phyloP scores from a whole-genome alignment of 2,113 vertebrate species.

The Neolamprologus modestus region DNA sequence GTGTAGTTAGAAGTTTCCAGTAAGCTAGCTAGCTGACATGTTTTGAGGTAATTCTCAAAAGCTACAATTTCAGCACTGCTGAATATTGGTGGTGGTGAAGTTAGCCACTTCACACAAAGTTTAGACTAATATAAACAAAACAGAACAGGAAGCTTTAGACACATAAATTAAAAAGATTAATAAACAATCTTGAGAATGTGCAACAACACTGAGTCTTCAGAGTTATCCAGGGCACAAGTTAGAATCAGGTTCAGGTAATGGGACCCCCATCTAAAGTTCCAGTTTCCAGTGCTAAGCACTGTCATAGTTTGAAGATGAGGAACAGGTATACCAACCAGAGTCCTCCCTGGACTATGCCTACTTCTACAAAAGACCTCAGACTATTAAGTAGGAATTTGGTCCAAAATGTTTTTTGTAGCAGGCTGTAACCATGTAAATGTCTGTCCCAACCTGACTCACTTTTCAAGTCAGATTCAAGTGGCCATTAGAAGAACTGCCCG shows the following conservation, averaged over 20 bases:
- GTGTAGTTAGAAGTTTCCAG: neutral
- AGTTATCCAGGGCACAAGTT: neutral
- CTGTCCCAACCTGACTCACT: neutral
- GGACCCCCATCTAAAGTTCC: neutral
- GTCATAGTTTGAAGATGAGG: neutral
- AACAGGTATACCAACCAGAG: neutral
- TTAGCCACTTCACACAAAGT: neutral
- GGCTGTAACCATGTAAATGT: neutral
- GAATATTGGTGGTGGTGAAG: neutral
- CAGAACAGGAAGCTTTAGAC: neutral
- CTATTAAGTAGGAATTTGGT: neutral
- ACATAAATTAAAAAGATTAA: neutral
- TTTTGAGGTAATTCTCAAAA: neutral
- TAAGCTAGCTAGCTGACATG: neutral
- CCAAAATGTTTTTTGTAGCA: neutral
- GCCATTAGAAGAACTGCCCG: neutral
- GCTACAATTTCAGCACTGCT: neutral
- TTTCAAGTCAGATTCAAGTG: neutral
- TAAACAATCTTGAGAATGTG: neutral
- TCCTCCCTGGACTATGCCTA: neutral
- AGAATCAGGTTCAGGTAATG: neutral
- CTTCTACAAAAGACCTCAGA: neutral
- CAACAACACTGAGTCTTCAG: neutral
- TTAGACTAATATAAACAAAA: neutral
- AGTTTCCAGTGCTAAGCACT: neutral